Evolutionary conservation across 2,113 vertebrate genomes (phyloP).

Genomic region (Pavo muticus): DNA sequence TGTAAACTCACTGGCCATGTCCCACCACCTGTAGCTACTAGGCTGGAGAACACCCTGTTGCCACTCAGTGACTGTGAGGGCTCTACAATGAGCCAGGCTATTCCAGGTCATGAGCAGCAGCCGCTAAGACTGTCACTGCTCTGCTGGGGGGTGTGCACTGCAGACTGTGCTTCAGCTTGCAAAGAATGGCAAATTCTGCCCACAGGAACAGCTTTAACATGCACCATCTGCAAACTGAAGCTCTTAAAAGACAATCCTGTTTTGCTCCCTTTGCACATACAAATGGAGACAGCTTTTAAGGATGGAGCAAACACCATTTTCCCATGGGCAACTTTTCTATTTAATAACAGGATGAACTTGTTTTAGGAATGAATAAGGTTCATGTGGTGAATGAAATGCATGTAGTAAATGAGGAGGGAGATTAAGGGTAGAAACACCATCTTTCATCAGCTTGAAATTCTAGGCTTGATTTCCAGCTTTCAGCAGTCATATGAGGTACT

Average conservation of each 20-base stretch:
- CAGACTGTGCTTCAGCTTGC: background rate
- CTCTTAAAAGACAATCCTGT: background rate
- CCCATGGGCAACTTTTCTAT: background rate
- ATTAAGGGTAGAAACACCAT: background rate
- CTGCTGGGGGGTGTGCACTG: background rate
- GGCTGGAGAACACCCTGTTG: background rate
- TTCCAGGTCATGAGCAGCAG: accelerated
- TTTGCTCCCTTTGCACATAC: background rate
- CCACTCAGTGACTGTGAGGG: background rate
- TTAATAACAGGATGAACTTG: conserved; percentile 27
- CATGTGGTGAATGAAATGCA: background rate
- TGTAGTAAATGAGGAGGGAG: background rate
- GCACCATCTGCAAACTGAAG: background rate
- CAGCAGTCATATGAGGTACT: background rate
- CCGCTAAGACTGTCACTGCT: accelerated
- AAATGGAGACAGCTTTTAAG: background rate
- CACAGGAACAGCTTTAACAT: background rate
- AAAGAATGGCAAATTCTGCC: background rate
- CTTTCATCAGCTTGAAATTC: background rate
- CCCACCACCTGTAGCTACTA: background rate
- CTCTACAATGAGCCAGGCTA: too few relatives aligned
- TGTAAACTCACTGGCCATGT: background rate
- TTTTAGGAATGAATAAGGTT: conserved; percentile 9
- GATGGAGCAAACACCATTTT: background rate
- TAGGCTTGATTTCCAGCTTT: background rate